Evolutionary conservation across 2,888 invertebrate species (phyloP).

Genomic region (Macrophya alboannulata): DNA sequence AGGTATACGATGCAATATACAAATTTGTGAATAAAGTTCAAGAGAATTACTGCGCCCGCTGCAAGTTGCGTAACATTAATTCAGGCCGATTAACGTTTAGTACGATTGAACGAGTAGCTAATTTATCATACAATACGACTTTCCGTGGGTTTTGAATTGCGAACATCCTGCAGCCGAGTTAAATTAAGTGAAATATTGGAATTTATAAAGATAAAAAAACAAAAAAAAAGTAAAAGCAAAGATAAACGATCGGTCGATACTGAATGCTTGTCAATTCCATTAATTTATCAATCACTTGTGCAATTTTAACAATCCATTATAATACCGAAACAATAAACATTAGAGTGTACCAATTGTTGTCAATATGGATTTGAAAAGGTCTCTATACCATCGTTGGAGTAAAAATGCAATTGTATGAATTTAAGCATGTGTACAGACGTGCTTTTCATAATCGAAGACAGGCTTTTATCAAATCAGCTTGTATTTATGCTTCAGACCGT

Average conservation of each 20-base stretch:
- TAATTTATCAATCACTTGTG: conserved; percentile 12
- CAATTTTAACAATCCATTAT: background rate
- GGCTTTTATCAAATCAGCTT: conserved; percentile 1
- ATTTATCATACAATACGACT: conserved; percentile 2
- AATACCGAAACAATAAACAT: background rate
- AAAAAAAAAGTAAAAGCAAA: background rate
- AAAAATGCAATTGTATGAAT: background rate
- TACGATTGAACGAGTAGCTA: conserved; percentile 3
- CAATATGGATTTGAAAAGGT: background rate
- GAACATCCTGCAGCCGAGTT: conserved; percentile 4
- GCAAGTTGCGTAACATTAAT: conserved; percentile 35
- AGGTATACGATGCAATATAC: background rate
- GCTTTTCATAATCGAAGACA: conserved; percentile 1
- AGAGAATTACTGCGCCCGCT: background rate
- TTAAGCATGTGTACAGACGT: background rate
- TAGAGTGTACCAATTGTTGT: background rate
- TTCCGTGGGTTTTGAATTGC: conserved; percentile 41
- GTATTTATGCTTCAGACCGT: conserved; percentile 20
- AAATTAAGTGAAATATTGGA: background rate
- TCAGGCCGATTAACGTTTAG: conserved; percentile 35
- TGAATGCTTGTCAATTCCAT: conserved; percentile 21
- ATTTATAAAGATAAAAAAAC: background rate
- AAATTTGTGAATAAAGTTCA: conserved; percentile 7
- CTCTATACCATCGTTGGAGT: background rate
- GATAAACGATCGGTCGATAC: background rate